Base-by-base conservation (phyloP, 2,888 invertebrate species). In the Drosophila formosana region DNA sequence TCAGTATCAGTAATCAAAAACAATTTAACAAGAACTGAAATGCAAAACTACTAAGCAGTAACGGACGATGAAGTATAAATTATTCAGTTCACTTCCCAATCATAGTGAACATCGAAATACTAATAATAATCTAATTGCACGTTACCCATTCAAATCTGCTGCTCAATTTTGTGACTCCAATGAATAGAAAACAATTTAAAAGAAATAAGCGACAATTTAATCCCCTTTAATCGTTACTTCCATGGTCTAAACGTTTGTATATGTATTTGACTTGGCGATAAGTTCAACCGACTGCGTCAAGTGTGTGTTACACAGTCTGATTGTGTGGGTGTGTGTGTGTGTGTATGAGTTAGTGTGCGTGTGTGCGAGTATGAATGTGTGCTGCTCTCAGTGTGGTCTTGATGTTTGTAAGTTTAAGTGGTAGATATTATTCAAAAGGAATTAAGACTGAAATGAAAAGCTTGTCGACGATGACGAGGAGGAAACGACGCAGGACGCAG, bases 381-480 rank as follows among this genome's bases (percentile, higher is more conserved):
- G 65, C 39, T 63, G 43, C 56, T 43, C 41, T 43, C 41, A 65
- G 53, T 75, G 78, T 66, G 83, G 69, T 80, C 80, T 68, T 80
- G 84, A 75, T 78, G 89, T 76, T 80, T 87, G 89, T 87, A 84
- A 80, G 82, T 84, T 89, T 84, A 89, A 84, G 89, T 89, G 82
- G 88, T 74, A 74, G 85, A 82, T 87, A 86, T 86, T 89, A 86
- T 86, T 86, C 88, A 86, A 87, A 86, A 87, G 89, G 89, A 84
- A 86, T 86, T 86, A 86, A 80, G 80, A 80, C 74, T 72, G 80
- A 75, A 88, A 88, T 85, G 86, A 85, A 83, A 86, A 82, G 86
- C 88, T 74, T 81, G 86, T 82, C 72, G 78, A 71, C 86, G 75
- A 57, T 58, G 73, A 62, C 57, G 72, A 53, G 57, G 28, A 56